Base-by-base conservation (phyloP, 1,140 invertebrate species). In the Diorhabda elongata region DNA sequence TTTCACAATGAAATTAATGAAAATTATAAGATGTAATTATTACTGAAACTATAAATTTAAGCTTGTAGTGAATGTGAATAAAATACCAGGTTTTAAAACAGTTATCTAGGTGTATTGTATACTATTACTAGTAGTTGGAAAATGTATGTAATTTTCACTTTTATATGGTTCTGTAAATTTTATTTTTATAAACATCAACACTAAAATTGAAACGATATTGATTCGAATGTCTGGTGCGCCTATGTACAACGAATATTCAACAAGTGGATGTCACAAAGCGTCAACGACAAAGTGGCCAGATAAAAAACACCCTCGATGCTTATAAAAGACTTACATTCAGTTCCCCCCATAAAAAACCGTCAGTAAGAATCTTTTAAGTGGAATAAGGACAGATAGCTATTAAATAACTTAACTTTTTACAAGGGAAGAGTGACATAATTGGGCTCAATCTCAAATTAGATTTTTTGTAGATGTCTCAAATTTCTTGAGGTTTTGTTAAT, bases 261-360 rank as follows among this genome's bases (percentile, higher is more conserved):
- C 78, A 79, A 79, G 78, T 79, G 77, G 76, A 78, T 80, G 77
- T 80, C 78, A 77, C 77, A 76, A 73, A 73, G 76, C 72, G 71
- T 76, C 71, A 76, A 67, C 73, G 74, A 80, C 77, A 78, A 80
- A 79, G 77, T 80, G 76, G 74, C 77, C 76, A 76, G 77, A 79
- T 80, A 80, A 80, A 79, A 78, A 79, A 79, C 77, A 77, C 77
- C 77, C 78, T 74, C 72, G 71, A 74, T 73, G 75, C 72, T 78
- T 74, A 74, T 78, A 78, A 78, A 79, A 76, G 77, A 76, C 75
- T 76, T 74, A 72, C 68, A 73, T 69, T 75, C 71, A 66, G 70
- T 71, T 67, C 66, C 73, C 73, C 72, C 68, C 64, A 56, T 42
- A 47, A 74, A 74, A 26, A 73, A 75, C 70, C 69, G 42, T 61